phyloP scores from a whole-genome alignment of 2,797 vertebrate species.

The Hippoglossus hippoglossus region DNA sequence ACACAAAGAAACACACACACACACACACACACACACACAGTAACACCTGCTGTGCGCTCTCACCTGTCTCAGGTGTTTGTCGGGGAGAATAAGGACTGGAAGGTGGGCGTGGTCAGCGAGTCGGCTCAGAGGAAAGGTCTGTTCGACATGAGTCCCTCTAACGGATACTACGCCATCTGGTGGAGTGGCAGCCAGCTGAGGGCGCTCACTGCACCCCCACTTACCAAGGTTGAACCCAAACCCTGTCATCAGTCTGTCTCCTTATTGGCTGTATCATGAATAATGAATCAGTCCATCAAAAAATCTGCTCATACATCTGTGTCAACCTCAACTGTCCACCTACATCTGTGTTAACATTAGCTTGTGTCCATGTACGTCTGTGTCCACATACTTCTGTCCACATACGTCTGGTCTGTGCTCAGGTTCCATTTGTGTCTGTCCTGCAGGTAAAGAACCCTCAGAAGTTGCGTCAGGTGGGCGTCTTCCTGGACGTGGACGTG shows the following conservation, averaged over 20 bases:
- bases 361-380: no score
- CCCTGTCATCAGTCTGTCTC: no score
- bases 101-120: constrained; percentile 79
- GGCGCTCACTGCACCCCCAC: constrained; percentile 71
- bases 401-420: no score
- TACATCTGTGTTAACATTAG: background rate
- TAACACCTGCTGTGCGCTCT: background rate
- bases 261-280: no score
- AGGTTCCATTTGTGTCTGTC: background rate
- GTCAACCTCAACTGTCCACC: background rate
- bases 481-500: constrained; percentile 82
- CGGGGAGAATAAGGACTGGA: constrained; percentile 84
- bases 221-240: constrained; percentile 67
- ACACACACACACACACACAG: background rate
- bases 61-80: constrained; percentile 76
- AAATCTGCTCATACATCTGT: background rate
- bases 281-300: no score
- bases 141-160: constrained; percentile 81
- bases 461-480: constrained; percentile 75
- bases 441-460: constrained; percentile 73
- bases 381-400: no score
- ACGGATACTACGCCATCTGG: constrained; percentile 82
- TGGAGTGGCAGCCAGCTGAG: constrained; percentile 78
- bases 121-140: constrained; percentile 82
- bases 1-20: background rate